Evolutionary conservation across 2,113 vertebrate species (phyloP).

Genomic region (Hemiprocne comata): DNA sequence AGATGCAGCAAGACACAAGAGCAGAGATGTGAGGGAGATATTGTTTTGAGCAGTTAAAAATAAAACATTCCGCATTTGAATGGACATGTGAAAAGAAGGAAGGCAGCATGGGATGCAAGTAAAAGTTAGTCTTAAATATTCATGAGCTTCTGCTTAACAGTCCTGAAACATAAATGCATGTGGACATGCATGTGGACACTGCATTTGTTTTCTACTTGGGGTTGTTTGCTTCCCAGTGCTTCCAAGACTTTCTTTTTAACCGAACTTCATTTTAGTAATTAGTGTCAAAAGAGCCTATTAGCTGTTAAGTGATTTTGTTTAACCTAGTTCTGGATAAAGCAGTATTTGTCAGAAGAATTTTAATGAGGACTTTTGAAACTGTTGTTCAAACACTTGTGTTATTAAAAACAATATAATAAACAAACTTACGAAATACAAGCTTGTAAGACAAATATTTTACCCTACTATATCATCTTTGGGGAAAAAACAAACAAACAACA

Average conservation of each 20-base stretch:
- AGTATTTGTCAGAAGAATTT: not conserved
- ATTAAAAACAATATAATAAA: not conserved
- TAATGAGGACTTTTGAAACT: not conserved
- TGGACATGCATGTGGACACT: not conserved
- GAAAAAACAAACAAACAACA: too few relatives aligned
- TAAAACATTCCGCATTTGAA: not conserved
- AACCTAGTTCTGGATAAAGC: not conserved
- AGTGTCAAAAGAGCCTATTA: not conserved
- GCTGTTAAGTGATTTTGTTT: not conserved
- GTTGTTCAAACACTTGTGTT: not conserved
- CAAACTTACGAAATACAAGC: not conserved
- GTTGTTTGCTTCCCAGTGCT: not conserved
- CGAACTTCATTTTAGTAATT: not conserved
- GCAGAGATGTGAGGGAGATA: not conserved
- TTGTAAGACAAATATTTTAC: not conserved
- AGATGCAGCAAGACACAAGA: not conserved
- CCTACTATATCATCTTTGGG: not conserved
- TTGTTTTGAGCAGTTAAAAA: not conserved
- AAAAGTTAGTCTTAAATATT: not conserved
- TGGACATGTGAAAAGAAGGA: not conserved
- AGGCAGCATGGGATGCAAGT: not conserved
- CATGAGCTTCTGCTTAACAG: not conserved
- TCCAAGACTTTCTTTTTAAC: not conserved
- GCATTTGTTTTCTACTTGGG: not conserved
- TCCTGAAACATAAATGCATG: not conserved